Evolutionary conservation across 1,140 invertebrate species (phyloP).

Genomic region (Arctopsyche grandis): DNA sequence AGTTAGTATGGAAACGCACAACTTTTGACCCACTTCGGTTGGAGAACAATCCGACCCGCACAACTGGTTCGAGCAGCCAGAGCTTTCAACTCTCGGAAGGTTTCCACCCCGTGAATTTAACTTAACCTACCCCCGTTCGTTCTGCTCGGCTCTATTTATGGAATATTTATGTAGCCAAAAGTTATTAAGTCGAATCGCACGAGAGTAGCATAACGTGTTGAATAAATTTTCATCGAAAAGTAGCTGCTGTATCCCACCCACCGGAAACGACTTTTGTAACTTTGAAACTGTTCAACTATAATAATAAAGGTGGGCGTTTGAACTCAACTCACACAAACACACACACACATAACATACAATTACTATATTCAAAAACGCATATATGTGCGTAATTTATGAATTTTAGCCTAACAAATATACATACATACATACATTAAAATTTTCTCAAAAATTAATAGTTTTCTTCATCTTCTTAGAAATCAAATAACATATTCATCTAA

Average conservation of each 20-base stretch:
- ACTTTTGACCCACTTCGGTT: constrained; percentile 47
- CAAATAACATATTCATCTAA: too few species aligned
- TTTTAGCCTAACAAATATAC: too few species aligned
- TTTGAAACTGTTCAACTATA: constrained; percentile 46
- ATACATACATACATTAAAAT: too few species aligned
- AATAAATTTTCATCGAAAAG: constrained; percentile 53
- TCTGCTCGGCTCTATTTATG: constrained; percentile 42
- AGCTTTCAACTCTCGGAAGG: background rate
- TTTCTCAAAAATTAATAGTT: too few species aligned
- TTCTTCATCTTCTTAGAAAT: too few species aligned
- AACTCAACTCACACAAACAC: background rate
- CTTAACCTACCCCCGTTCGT: background rate
- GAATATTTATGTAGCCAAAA: constrained; percentile 49
- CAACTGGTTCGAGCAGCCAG: background rate
- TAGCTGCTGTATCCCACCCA: background rate
- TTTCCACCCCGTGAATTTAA: background rate
- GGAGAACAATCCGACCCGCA: constrained; percentile 35
- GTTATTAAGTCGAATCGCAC: constrained; percentile 52
- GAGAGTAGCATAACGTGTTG: constrained; percentile 52
- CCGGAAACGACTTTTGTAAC: constrained; percentile 47
- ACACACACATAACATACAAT: background rate
- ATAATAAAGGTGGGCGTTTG: constrained; percentile 4
- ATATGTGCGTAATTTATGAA: too few species aligned
- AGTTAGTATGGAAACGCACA: constrained; percentile 32
- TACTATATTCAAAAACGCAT: too few species aligned